Percentiles rank a stretch among this genome's conserved stretches.
These are phyloP conservation scores for Cygnus olor DNA, from an alignment of 2,797 vertebrate genomes.

Conservation along the genomic window DNA sequence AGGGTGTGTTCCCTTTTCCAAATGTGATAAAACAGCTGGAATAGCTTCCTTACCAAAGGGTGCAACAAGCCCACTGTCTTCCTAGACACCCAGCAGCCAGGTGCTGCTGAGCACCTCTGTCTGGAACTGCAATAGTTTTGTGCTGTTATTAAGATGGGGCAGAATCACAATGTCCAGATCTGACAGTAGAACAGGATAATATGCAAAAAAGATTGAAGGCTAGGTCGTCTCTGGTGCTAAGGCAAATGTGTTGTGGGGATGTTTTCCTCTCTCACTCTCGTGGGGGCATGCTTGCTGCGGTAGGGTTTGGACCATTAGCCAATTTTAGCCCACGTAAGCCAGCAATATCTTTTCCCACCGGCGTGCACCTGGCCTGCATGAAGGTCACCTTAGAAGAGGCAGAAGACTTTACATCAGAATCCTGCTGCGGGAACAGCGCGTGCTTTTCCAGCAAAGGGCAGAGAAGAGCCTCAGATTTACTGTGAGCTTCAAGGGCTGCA, in stretches of 20 bases:
- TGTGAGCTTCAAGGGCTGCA: background rate
- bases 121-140: background rate
- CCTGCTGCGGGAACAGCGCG: background rate
- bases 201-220: too few species aligned
- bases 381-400: background rate
- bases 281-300: background rate
- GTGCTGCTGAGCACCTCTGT: too few species aligned
- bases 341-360: background rate
- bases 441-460: background rate
- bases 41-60: background rate
- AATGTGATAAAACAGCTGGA: background rate
- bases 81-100: background rate
- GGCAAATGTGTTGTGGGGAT: background rate
- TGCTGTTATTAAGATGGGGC: too few species aligned
- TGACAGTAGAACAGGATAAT: background rate
- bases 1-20: background rate
- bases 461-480: background rate
- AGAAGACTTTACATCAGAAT: background rate
- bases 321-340: background rate
- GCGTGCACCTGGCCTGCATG: background rate
- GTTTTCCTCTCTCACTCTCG: background rate
- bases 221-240: background rate
- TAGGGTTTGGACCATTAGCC: too few species aligned
- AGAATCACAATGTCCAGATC: background rate
- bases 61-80: background rate